Conservation (phyloP, 2,797 vertebrate species). For the Argya squamiceps region DNA sequence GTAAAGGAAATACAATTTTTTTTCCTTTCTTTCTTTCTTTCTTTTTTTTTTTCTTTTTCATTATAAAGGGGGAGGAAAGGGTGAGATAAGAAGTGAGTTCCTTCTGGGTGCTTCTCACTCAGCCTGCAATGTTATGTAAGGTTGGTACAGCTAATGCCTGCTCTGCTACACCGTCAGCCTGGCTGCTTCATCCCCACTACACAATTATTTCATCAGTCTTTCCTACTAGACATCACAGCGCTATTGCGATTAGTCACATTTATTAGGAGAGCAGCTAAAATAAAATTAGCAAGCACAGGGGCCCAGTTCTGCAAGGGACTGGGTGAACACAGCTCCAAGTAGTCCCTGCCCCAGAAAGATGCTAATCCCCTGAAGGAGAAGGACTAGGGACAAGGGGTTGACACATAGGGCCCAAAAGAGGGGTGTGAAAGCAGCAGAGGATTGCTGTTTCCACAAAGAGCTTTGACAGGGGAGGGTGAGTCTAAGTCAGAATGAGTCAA, state of each 20-base stretch:
- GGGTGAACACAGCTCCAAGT: background rate
- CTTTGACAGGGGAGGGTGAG: background rate
- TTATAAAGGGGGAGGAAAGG: constrained; percentile 10
- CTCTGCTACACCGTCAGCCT: constrained; percentile 24
- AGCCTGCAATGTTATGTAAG: constrained; percentile 64
- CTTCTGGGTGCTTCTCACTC: constrained; percentile 51
- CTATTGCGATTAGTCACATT: constrained; percentile 20
- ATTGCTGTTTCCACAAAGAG: background rate
- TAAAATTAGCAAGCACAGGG: background rate
- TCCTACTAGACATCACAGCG: constrained; percentile 45
- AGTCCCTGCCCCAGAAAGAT: background rate
- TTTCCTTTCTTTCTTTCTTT: rapidly evolving
- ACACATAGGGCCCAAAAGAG: background rate
- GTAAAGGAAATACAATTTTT: background rate
- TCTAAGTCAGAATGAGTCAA: background rate
- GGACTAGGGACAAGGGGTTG: background rate
- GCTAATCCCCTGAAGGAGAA: background rate
- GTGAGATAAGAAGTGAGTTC: constrained; percentile 18
- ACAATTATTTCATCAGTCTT: constrained; percentile 58
- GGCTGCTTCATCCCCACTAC: constrained; percentile 23
- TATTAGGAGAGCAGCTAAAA: background rate
- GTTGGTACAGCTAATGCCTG: constrained; percentile 52
- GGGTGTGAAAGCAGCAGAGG: background rate
- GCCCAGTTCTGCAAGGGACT: background rate
- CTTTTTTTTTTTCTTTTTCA: background rate